Conservation (phyloP, 1,140 invertebrate species). For the Zaprionus gabonicus region DNA sequence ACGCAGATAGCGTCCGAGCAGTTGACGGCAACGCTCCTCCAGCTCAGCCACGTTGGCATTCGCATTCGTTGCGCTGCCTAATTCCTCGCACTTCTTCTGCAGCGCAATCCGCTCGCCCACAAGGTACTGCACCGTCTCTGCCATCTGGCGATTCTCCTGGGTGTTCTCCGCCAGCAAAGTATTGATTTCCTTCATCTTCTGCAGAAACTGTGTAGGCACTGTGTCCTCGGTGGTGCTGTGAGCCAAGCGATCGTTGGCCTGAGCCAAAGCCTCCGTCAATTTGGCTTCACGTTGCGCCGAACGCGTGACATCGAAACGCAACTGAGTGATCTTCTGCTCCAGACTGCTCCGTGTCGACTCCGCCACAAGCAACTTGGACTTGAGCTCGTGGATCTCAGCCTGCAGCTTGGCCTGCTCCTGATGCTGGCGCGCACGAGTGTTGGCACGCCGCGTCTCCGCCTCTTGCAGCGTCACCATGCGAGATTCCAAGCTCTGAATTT, state of each 20-base stretch:
- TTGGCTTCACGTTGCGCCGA: conserved; percentile 74
- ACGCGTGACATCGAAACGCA: conserved; percentile 76
- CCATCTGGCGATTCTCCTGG: conserved; percentile 85
- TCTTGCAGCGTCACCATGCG: conserved; percentile 75
- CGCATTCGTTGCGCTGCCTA: conserved; percentile 66
- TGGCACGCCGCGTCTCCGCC: conserved; percentile 69
- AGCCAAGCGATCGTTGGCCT: conserved; percentile 69
- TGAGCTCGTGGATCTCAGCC: conserved; percentile 76
- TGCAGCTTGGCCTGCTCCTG: conserved; percentile 69
- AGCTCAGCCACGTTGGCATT: conserved; percentile 67
- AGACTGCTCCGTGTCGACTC: conserved; percentile 62
- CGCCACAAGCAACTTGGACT: conserved; percentile 50
- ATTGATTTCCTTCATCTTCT: conserved; percentile 86
- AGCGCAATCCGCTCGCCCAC: conserved; percentile 84
- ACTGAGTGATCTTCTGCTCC: conserved; percentile 61
- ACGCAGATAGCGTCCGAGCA: conserved; percentile 91
- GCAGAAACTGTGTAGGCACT: conserved; percentile 84
- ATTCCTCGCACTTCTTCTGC: conserved; percentile 83
- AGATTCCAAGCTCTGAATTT: conserved; percentile 78
- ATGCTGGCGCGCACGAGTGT: conserved; percentile 70
- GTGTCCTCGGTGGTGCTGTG: conserved; percentile 67
- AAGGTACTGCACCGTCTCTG: conserved; percentile 85
- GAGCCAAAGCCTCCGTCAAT: conserved; percentile 68
- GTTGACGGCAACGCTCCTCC: conserved; percentile 86
- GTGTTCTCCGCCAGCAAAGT: conserved; percentile 84